phyloP scores from a whole-genome alignment of 2,888 invertebrate species.

The Orchestes rusci region DNA sequence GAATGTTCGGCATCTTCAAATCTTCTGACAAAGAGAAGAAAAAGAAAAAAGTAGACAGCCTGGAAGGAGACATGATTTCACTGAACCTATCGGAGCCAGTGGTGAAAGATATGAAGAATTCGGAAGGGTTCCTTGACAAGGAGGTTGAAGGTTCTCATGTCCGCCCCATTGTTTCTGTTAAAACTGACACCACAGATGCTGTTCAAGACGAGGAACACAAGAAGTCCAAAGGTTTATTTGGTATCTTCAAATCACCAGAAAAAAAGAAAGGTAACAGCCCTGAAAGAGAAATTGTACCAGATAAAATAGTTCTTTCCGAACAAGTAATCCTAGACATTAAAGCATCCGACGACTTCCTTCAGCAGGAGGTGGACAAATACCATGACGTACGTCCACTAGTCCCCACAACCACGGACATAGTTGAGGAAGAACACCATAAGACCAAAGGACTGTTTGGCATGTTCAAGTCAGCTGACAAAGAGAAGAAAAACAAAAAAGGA shows the following conservation, averaged over 20 bases:
- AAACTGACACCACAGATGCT: conserved; percentile 1
- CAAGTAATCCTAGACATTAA: conserved; percentile 23
- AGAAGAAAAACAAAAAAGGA: background rate
- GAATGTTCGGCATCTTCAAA: conserved; percentile 11
- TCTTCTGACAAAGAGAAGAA: conserved; percentile 3
- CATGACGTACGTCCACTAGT: conserved; percentile 24
- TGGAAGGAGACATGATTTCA: conserved; percentile 2
- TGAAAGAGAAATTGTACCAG: conserved; percentile 6
- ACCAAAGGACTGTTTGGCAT: conserved; percentile 22
- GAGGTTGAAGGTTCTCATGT: conserved; percentile 26
- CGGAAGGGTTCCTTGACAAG: conserved; percentile 9
- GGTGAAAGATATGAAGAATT: conserved; percentile 24
- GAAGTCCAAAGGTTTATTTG: conserved; percentile 12
- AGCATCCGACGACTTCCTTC: conserved; percentile 27
- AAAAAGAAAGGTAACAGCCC: conserved; percentile 6
- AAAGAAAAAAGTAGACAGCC: conserved; percentile 10
- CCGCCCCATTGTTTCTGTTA: conserved; percentile 11
- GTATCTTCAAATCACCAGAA: conserved; percentile 2
- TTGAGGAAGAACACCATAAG: conserved; percentile 19
- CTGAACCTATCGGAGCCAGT: conserved; percentile 18
- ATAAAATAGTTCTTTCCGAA: conserved; percentile 8
- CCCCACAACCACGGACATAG: background rate
- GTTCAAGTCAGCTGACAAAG: conserved; percentile 19
- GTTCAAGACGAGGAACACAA: conserved; percentile 4
- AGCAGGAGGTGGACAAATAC: conserved; percentile 26